Evolutionary conservation across 2,113 vertebrate genomes (phyloP), one percentile per base, ranked within the genome.

Genomic region (Prinia subflava): DNA sequence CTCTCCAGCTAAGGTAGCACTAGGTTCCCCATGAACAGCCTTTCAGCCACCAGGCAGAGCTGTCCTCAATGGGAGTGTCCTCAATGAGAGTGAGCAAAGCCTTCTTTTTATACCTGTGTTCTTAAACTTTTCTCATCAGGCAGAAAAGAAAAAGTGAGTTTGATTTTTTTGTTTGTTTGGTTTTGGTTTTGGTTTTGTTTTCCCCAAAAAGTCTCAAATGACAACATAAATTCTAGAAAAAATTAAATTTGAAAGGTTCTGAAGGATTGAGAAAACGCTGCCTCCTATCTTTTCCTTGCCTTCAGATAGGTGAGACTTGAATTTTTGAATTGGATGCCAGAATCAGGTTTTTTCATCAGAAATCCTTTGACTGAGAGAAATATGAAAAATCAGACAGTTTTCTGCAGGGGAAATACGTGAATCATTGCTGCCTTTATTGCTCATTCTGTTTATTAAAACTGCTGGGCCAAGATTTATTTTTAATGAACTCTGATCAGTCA

Each of bases 401-500:
- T 71, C 78, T 95, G 65, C 71, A 81, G 28, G 62, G 83, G 75
- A 93, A 96, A 92, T 53, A 79, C 81, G 53, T 30, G 9, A 91
- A 91, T 88, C 79, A 62, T 77, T 87, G 42, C 50, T 91, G 79
- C 59, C n/a, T 87, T 94, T 88, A 89, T 91, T 94, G 88, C 87
- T 96, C 47, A 73, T 88, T 95, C 55, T 30, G 2, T 91, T 95
- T 92, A 91, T 94, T 92, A 91, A 94, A 83, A 78, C 60, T 88
- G 44, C 83, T 89, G 68, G 92, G 86, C 68, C 95, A 93, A 94
- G 88, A 95, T 95, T 95, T 95, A 88, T 93, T 89, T 97, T 95
- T 96, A 93, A 94, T 97, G 94, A 97, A 96, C 82, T 94, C 94
- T 92, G 90, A 92, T 96, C 90, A 90, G 89, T 90, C 89, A 92